A percentile compares a stretch with the other conserved stretches of the same genome.
Conservation (phyloP, 2,888 invertebrate genomes). For the Drosophila acutilabella region DNA sequence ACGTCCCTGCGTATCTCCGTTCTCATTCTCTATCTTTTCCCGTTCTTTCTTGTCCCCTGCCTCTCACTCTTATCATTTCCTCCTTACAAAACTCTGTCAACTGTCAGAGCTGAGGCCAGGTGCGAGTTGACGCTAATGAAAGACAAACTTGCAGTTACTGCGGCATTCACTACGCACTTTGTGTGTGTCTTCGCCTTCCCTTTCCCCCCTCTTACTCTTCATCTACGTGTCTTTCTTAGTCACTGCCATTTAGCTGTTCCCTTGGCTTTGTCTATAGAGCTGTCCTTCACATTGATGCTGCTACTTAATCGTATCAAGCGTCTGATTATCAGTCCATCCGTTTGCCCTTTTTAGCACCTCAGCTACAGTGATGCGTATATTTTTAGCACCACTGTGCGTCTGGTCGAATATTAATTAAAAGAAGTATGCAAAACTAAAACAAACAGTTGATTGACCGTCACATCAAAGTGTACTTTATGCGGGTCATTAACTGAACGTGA, state of each 20-base stretch:
- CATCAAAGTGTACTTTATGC: conserved; percentile 69
- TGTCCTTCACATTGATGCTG: conserved; percentile 27
- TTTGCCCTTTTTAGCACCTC: conserved; percentile 10
- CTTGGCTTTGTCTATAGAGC: conserved; percentile 9
- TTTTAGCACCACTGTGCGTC: conserved; percentile 1
- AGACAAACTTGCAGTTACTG: conserved; percentile 67
- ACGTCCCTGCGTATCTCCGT: not conserved
- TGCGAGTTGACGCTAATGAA: conserved; percentile 60
- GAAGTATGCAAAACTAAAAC: conserved; percentile 30
- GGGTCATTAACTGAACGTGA: conserved; percentile 69
- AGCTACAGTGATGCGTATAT: conserved; percentile 8
- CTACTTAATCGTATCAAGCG: conserved; percentile 34
- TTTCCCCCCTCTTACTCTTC: not conserved
- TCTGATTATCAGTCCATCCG: conserved; percentile 33
- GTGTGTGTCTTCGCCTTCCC: conserved; percentile 10
- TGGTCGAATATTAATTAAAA: conserved; percentile 64
- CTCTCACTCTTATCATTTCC: not conserved
- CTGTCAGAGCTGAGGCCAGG: conserved; percentile 39
- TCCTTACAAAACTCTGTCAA: conserved; percentile 36
- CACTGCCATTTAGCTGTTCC: conserved; percentile 9
- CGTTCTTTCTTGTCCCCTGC: not conserved
- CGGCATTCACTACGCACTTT: conserved; percentile 13
- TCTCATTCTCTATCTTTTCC: not conserved
- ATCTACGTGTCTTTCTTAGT: not conserved
- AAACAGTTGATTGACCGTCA: conserved; percentile 19